Base-by-base conservation (phyloP, 2,113 vertebrate species). In the Procavia capensis region DNA sequence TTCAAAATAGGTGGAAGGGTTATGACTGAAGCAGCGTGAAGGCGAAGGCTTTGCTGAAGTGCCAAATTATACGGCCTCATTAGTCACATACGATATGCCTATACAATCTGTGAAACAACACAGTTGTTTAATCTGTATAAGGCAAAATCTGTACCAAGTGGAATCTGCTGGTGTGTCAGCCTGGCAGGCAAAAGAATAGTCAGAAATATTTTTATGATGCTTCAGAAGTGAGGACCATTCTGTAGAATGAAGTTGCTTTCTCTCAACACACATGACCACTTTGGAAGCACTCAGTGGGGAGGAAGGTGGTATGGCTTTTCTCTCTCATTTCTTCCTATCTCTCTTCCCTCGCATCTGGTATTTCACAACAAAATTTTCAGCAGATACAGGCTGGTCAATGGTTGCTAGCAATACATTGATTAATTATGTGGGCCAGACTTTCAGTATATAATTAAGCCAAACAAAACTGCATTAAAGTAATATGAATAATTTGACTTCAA, bases 371-470 rank as follows among this genome's bases (percentile, higher is more conserved):
- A 85, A 82, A 91, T 97, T 91, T 85, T 85, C 91, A 96, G 91
- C 82, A 94, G 94, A 96, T 93, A 97, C 0, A 16, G 79, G 7
- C 84, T 90, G 80, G 63, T 95, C 88, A 87, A 85, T 89, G 95
- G 94, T 95, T 95, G 76, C 50, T 59, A 87, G 90, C 80, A 94
- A 90, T 88, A 75, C 0, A 2, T 91, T 98, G 98, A 97, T 93
- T 98, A 96, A 90, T 97, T 97, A 96, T 72, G 79, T 95, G 90
- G 90, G 93, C 95, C 97, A 97, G 96, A 92, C 86, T 97, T 96
- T 93, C 96, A 93, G 94, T 8, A 80, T 86, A 24, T 91, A 97
- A 98, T 98, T 98, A 97, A 98, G 88, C 94, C 85, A 70, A 95
- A 94, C 0, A 0, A 96, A 97, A 96, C 93, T 94, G 90, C 84